Conservation (phyloP, 2,113 vertebrate genomes). For the Synodontis membranacea region DNA sequence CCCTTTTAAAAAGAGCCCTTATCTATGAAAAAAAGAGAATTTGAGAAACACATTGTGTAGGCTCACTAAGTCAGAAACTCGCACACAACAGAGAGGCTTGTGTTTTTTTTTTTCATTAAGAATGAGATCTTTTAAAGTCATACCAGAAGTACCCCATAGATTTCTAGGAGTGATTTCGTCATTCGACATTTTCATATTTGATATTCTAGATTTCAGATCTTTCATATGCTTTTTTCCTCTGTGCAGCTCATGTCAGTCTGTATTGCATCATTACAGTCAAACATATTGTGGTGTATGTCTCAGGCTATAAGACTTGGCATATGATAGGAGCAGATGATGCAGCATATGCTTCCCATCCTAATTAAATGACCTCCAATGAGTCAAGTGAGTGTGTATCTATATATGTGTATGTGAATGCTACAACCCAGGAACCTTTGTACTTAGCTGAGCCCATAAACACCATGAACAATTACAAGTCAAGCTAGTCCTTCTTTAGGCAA, state of each 20-base stretch:
- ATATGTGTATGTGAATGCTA: conserved; percentile 14
- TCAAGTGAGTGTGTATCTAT: conserved; percentile 16
- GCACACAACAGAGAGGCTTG: not conserved
- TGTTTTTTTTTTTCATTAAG: not conserved
- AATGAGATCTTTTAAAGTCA: not conserved
- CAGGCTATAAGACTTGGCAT: conserved; percentile 54
- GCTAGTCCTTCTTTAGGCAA: conserved; percentile 6
- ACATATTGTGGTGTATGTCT: conserved; percentile 14
- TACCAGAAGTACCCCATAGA: not conserved
- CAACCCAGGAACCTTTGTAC: not conserved
- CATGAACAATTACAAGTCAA: not conserved
- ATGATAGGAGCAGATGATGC: conserved; percentile 64
- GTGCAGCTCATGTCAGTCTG: not conserved
- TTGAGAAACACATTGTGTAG: not conserved
- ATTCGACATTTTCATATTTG: not conserved
- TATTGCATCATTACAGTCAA: not conserved
- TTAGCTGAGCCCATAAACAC: not conserved
- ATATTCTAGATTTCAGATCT: not conserved
- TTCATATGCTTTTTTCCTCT: conserved; percentile 1
- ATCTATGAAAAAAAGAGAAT: not conserved
- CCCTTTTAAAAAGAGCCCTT: not conserved
- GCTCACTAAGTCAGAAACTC: not conserved
- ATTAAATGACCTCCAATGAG: conserved; percentile 10
- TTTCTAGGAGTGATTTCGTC: not conserved
- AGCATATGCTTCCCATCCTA: conserved; percentile 56